Conservation (phyloP, 2,797 vertebrate genomes). For the Xenopus petersii region DNA sequence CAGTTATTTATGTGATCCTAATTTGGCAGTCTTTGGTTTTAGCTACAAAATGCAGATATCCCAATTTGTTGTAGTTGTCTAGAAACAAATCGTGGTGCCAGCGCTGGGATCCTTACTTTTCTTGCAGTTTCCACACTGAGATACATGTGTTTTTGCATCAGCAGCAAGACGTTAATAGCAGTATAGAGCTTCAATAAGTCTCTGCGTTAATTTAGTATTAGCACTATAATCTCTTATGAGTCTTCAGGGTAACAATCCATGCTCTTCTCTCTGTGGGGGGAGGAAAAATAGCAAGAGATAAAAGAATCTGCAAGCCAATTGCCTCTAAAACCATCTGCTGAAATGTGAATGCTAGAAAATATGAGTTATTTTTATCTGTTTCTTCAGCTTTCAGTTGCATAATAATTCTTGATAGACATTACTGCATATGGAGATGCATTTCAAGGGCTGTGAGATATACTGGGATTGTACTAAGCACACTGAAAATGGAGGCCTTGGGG, state of each 20-base stretch:
- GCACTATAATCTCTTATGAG: neutral
- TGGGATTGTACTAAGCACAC: neutral
- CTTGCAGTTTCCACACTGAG: neutral
- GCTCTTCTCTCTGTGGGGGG: slow-evolving; percentile 18
- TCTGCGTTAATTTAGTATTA: slow-evolving; percentile 13
- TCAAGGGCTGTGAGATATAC: slow-evolving; percentile 2
- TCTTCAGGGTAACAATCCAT: slow-evolving; percentile 14
- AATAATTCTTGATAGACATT: slow-evolving; percentile 49
- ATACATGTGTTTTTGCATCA: slow-evolving; percentile 4
- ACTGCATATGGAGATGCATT: slow-evolving; percentile 41
- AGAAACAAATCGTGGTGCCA: neutral
- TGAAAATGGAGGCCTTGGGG: too few species aligned
- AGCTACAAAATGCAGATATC: slow-evolving; percentile 9
- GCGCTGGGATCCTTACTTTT: neutral
- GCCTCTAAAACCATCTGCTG: slow-evolving; percentile 44
- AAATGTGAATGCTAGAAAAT: slow-evolving; percentile 36
- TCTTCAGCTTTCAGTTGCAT: slow-evolving; percentile 46
- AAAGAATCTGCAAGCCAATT: slow-evolving; percentile 46
- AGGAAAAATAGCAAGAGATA: slow-evolving; percentile 44
- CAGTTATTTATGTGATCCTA: neutral
- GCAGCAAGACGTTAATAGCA: neutral
- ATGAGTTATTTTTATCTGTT: slow-evolving; percentile 46
- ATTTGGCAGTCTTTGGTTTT: neutral
- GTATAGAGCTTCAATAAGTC: neutral
- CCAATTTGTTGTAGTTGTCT: neutral